Evolutionary conservation across 2,888 invertebrate genomes (phyloP).

Genomic region (Sinodicranocentrus sp.): DNA sequence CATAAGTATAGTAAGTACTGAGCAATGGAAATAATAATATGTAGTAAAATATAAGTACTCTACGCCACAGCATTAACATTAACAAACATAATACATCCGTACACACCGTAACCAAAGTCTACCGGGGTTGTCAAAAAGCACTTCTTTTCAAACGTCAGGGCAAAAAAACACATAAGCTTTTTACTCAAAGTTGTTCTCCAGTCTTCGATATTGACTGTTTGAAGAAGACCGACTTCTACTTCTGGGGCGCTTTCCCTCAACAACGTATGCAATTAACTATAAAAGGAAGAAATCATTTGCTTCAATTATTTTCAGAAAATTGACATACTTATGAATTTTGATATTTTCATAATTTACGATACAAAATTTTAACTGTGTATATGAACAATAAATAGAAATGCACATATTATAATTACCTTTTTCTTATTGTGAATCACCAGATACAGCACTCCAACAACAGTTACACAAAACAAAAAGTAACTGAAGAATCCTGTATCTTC

Average conservation of each 20-base stretch:
- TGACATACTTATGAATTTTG: background rate
- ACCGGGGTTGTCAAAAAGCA: no score
- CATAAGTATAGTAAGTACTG: no score
- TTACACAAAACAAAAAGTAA: slow-evolving; percentile 72
- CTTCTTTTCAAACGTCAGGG: no score
- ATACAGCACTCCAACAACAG: slow-evolving; percentile 68
- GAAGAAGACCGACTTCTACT: slow-evolving; percentile 66
- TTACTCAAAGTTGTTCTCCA: slow-evolving; percentile 75
- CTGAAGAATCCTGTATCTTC: slow-evolving; percentile 72
- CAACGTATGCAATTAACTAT: slow-evolving; percentile 74
- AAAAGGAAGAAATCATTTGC: slow-evolving; percentile 39
- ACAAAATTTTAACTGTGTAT: background rate
- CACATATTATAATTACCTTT: slow-evolving; percentile 68
- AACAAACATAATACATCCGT: no score
- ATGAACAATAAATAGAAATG: background rate
- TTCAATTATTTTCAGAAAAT: slow-evolving; percentile 17
- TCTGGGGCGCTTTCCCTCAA: slow-evolving; percentile 73
- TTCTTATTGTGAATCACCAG: slow-evolving; percentile 74
- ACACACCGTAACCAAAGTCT: no score
- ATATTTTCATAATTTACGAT: background rate
- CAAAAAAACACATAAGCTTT: no score
- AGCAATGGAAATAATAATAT: no score
- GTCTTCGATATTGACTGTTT: slow-evolving; percentile 69
- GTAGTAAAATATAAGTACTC: no score
- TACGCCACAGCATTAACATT: no score